phyloP scores from a whole-genome alignment of 2,888 invertebrate species.

The Brachyptera risi region DNA sequence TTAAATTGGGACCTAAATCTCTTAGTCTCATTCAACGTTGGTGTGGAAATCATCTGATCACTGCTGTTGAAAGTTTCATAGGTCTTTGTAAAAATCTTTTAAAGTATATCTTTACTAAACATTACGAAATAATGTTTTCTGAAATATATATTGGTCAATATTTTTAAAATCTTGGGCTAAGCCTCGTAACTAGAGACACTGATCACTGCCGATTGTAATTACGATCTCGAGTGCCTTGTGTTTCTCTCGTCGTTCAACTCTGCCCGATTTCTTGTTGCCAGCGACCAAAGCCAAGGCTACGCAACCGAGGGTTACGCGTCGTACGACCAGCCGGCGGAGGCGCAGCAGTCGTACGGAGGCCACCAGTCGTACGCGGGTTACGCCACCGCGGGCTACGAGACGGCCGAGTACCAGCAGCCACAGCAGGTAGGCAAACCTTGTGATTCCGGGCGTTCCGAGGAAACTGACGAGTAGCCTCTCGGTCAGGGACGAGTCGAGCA shows the following conservation, averaged over 20 bases:
- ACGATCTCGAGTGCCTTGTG: neutral
- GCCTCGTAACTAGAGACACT: neutral
- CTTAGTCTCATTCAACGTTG: too few relatives aligned
- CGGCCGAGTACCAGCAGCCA: slow-evolving; percentile 8
- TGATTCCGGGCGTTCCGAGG: neutral
- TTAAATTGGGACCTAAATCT: too few relatives aligned
- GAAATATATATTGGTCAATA: neutral
- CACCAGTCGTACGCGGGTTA: neutral
- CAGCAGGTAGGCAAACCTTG: neutral
- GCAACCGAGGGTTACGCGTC: neutral
- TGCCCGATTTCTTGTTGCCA: neutral
- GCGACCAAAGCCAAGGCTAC: neutral
- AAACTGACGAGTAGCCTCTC: neutral
- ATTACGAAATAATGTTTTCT: neutral
- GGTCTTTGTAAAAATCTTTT: too few relatives aligned
- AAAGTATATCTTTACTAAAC: too few relatives aligned
- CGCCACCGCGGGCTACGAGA: slow-evolving; percentile 2
- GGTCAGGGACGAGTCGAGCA: too few relatives aligned
- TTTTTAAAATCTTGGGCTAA: neutral
- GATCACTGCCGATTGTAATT: neutral
- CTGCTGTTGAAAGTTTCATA: too few relatives aligned
- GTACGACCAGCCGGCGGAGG: slow-evolving; percentile 22
- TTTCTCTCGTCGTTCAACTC: neutral
- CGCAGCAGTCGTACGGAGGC: slow-evolving; percentile 22
- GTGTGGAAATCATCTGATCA: too few relatives aligned